Conservation (phyloP, 2,888 invertebrate genomes). For the Thecocarcelia acutangulata region DNA sequence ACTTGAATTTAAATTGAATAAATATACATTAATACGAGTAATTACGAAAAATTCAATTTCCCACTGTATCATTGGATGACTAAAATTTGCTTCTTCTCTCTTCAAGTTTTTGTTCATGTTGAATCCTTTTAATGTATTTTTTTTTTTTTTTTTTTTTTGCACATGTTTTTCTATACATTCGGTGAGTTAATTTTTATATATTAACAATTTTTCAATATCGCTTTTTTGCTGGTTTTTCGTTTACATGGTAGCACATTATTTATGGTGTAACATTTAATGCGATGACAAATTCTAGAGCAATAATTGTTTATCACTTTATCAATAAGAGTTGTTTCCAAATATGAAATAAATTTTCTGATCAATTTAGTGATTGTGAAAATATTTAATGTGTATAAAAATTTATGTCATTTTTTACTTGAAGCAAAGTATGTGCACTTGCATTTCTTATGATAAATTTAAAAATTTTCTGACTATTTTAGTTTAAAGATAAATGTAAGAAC, state of each 20-base stretch:
- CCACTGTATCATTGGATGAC: conserved; percentile 22
- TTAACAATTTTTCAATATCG: conserved; percentile 45
- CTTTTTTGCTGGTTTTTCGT: conserved; percentile 4
- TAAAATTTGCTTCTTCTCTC: neutral
- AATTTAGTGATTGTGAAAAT: conserved; percentile 9
- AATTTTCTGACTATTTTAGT: neutral
- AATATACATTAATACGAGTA: too few relatives aligned
- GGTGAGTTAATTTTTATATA: conserved; percentile 54
- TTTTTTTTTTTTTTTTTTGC: conserved; percentile 25
- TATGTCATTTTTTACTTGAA: conserved; percentile 4
- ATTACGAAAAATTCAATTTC: too few relatives aligned
- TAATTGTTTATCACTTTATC: conserved; percentile 67
- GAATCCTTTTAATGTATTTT: conserved; percentile 22
- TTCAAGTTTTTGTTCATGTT: neutral
- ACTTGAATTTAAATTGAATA: too few relatives aligned
- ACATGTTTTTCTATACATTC: conserved; percentile 17
- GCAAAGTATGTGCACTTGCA: neutral
- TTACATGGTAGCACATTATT: conserved; percentile 52
- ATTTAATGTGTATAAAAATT: neutral
- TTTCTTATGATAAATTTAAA: neutral
- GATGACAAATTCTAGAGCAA: conserved; percentile 66
- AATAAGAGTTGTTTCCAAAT: conserved; percentile 49
- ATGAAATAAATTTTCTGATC: conserved; percentile 53
- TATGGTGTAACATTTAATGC: conserved; percentile 61
- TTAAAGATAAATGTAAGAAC: neutral